Percentiles rank a stretch among this genome's conserved stretches.
Conservation (phyloP, 2,113 vertebrate species). For the Ameiurus melas region DNA sequence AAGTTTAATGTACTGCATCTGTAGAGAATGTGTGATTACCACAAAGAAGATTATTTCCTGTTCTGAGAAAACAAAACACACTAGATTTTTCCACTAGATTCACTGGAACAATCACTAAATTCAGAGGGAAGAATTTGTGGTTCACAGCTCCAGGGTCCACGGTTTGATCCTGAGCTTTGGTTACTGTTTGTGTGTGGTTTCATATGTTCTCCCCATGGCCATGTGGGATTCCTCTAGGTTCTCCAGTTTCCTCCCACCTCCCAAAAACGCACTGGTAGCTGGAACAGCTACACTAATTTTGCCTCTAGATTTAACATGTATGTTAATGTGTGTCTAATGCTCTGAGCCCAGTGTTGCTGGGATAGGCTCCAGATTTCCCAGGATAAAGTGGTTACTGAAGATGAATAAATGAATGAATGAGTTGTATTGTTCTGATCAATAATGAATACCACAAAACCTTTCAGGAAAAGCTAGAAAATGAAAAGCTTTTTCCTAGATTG, state of each 20-base stretch:
- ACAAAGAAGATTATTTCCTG: background rate
- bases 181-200: background rate
- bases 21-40: background rate
- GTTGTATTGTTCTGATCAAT: background rate
- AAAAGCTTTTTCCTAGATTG: background rate
- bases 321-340: background rate
- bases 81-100: background rate
- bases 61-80: background rate
- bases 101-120: background rate
- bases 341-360: background rate
- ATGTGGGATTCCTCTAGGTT: background rate
- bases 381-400: background rate
- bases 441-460: background rate
- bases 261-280: background rate
- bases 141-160: background rate
- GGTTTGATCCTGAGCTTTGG: background rate
- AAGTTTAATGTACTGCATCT: background rate
- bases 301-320: background rate
- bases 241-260: background rate
- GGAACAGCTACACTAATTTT: too few relatives aligned
- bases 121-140: conserved; percentile 3
- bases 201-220: background rate
- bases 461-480: background rate
- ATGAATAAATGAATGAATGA: background rate
- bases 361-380: background rate